These are phyloP conservation scores for Brachypalpus laphriformis DNA, from an alignment of 2,888 invertebrate species.

Conservation along the genomic window DNA sequence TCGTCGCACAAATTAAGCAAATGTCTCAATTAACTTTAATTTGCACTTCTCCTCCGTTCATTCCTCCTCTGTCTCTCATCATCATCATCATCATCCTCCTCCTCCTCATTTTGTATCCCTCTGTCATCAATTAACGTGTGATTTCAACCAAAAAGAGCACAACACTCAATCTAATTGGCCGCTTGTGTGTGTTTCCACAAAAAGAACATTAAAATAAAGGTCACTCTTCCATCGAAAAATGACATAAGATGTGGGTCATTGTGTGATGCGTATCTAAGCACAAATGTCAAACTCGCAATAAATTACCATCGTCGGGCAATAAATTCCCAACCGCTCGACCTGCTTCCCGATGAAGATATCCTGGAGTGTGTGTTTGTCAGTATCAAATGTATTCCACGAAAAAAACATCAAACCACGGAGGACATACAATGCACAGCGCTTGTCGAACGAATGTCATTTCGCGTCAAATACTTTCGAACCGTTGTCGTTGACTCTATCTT, in stretches of 20 bases:
- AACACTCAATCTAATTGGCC: constrained; percentile 65
- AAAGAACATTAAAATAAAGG: constrained; percentile 46
- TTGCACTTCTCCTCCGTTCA: constrained; percentile 39
- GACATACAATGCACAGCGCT: constrained; percentile 6
- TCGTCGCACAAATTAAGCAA: constrained; percentile 61
- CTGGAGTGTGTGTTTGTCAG: constrained; percentile 45
- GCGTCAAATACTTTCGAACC: constrained; percentile 56
- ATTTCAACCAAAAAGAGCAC: constrained; percentile 50
- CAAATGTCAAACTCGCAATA: constrained; percentile 65
- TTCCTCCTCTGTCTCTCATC: background rate
- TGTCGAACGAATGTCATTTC: constrained; percentile 56
- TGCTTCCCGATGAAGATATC: constrained; percentile 34
- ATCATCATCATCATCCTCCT: background rate
- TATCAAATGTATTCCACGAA: constrained; percentile 52
- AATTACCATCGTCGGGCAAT: constrained; percentile 57
- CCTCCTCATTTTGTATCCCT: background rate
- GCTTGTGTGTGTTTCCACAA: constrained; percentile 25
- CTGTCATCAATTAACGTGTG: constrained; percentile 66
- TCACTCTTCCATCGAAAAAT: constrained; percentile 57
- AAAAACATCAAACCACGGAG: background rate
- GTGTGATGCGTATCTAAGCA: constrained; percentile 64
- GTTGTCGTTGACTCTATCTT: constrained; percentile 44
- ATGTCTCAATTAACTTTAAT: constrained; percentile 73
- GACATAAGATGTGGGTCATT: constrained; percentile 71
- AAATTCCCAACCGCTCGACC: constrained; percentile 27